phyloP scores from a whole-genome alignment of 2,113 vertebrate species.

The Misgurnus anguillicaudatus region DNA sequence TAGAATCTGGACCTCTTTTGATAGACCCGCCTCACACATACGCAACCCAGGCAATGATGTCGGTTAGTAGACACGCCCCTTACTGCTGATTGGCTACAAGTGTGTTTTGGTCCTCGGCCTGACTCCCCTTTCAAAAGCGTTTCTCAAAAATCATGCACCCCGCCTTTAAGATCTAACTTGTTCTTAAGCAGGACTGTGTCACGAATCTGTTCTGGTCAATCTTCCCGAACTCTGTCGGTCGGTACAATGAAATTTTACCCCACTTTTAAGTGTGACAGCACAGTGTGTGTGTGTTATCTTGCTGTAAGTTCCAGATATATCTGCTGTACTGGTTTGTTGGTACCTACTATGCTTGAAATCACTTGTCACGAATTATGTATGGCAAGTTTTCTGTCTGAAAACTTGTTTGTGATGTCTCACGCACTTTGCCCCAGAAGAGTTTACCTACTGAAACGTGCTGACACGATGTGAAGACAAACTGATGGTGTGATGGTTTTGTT shows the following conservation, averaged over 20 bases:
- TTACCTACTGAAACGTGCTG: constrained; percentile 8
- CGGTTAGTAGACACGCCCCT: too few species aligned
- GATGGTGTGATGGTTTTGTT: neutral
- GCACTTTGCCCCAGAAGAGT: neutral
- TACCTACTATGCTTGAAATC: too few species aligned
- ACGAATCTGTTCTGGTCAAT: constrained; percentile 12
- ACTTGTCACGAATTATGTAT: neutral
- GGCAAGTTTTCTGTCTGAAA: neutral
- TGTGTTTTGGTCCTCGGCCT: too few species aligned
- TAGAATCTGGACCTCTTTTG: too few species aligned
- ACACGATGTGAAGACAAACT: neutral
- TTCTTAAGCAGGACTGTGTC: too few species aligned
- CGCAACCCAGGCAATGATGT: too few species aligned
- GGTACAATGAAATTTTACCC: constrained; percentile 10
- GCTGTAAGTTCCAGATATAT: neutral
- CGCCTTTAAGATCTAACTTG: too few species aligned
- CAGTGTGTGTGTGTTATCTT: neutral
- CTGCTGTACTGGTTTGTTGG: neutral
- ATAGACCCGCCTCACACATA: too few species aligned
- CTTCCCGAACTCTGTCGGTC: constrained; percentile 2
- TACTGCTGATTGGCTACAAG: too few species aligned
- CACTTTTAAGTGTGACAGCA: neutral
- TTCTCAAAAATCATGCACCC: too few species aligned
- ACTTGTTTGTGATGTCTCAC: neutral
- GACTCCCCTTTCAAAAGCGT: too few species aligned